phyloP scores from a whole-genome alignment of 2,888 invertebrate species.

The Ornithoptera priamus region DNA sequence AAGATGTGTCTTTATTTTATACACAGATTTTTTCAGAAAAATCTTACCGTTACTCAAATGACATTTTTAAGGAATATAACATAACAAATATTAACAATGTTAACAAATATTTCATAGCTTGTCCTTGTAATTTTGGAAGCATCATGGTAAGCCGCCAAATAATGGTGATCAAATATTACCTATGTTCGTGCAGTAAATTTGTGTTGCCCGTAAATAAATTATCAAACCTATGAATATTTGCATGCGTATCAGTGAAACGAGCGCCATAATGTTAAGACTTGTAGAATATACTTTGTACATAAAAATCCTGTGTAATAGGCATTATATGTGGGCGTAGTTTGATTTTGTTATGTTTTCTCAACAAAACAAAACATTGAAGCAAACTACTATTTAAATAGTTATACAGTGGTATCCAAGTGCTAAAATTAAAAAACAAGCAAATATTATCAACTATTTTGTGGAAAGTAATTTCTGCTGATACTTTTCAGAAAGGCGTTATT shows the following conservation, averaged over 20 bases:
- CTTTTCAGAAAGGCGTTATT: too few species aligned
- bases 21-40: too few species aligned
- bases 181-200: neutral
- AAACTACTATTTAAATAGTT: too few species aligned
- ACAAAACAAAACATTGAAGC: neutral
- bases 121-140: too few species aligned
- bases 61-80: neutral
- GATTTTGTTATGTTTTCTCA: neutral
- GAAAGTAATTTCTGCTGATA: too few species aligned
- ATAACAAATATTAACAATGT: neutral
- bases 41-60: too few species aligned
- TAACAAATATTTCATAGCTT: neutral
- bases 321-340: neutral
- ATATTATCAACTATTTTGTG: too few species aligned
- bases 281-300: neutral
- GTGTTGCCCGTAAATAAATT: neutral
- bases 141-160: neutral
- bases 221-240: neutral
- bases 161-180: neutral
- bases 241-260: neutral
- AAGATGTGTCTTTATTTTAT: too few species aligned
- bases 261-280: neutral
- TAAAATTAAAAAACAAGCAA: too few species aligned
- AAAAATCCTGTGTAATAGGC: neutral
- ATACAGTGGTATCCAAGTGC: too few species aligned